Percentiles rank a stretch among this genome's conserved stretches.
Evolutionary conservation across 2,113 vertebrate genomes (phyloP).

Genomic region (Pollimyrus isidori): DNA sequence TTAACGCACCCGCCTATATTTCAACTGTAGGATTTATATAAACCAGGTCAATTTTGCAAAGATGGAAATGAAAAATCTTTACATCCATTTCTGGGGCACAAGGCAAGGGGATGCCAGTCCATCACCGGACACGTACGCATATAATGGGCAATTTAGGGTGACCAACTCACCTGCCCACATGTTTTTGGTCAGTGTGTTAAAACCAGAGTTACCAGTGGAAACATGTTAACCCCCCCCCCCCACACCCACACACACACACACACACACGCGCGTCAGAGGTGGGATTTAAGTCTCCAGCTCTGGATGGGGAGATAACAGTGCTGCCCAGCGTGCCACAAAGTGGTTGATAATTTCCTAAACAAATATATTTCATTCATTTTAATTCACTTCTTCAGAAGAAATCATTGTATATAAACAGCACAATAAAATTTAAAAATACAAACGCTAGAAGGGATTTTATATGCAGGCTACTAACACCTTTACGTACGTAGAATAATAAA

Average conservation of each 20-base stretch:
- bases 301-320: not conserved
- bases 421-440: not conserved
- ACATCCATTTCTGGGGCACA: not conserved
- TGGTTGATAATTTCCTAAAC: not conserved
- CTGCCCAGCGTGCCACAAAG: not conserved
- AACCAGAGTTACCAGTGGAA: not conserved
- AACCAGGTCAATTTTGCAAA: not conserved
- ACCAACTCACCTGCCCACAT: not conserved
- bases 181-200: not conserved
- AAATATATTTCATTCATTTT: not conserved
- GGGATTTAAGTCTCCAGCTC: not conserved
- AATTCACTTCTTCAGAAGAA: not conserved
- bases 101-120: not conserved
- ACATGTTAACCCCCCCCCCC: not conserved
- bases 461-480: not conserved
- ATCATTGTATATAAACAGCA: not conserved
- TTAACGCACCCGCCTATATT: not conserved
- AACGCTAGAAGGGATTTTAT: not conserved
- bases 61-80: not conserved
- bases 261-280: not conserved
- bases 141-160: not conserved
- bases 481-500: not conserved
- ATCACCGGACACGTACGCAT: not conserved
- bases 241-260: too few relatives aligned
- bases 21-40: not conserved